These are phyloP conservation scores for Serranochromis macrocephalus DNA, from an alignment of 2,113 vertebrate genomes.

Conservation along the genomic window DNA sequence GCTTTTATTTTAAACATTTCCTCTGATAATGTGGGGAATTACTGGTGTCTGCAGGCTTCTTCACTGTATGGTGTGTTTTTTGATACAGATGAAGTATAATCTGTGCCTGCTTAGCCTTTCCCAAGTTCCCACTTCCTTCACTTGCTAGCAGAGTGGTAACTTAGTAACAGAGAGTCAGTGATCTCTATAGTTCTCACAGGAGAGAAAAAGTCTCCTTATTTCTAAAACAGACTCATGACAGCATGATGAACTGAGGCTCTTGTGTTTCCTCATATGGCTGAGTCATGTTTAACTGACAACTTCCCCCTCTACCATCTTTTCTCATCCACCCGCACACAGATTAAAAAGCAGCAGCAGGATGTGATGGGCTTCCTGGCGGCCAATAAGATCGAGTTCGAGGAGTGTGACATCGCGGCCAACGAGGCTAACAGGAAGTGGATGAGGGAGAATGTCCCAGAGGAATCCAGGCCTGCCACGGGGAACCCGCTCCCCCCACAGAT, in stretches of 20 bases:
- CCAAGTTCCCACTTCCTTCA: neutral
- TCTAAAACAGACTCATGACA: neutral
- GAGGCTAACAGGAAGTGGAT: slow-evolving; percentile 95
- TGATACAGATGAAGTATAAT: neutral
- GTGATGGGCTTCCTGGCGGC: slow-evolving; percentile 86
- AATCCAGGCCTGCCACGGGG: slow-evolving; percentile 80
- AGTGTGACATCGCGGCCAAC: slow-evolving; percentile 90
- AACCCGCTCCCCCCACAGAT: slow-evolving; percentile 93
- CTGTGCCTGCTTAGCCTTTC: neutral
- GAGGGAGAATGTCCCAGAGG: slow-evolving; percentile 90
- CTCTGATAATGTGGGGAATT: neutral
- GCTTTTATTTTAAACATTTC: neutral
- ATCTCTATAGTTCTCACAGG: neutral
- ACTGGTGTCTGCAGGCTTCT: neutral
- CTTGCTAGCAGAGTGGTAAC: neutral
- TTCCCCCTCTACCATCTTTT: slow-evolving; percentile 7
- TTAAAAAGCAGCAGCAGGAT: slow-evolving; percentile 98
- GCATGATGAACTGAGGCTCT: neutral
- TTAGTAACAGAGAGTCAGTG: neutral
- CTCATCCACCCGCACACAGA: slow-evolving; percentile 64
- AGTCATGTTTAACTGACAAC: slow-evolving; percentile 11
- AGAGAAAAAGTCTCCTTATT: neutral
- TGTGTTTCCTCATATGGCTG: neutral
- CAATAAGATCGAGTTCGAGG: slow-evolving; percentile 93
- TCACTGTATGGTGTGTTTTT: neutral